phyloP scores from a whole-genome alignment of 1,140 invertebrate genomes.

The Tachypleus tridentatus region DNA sequence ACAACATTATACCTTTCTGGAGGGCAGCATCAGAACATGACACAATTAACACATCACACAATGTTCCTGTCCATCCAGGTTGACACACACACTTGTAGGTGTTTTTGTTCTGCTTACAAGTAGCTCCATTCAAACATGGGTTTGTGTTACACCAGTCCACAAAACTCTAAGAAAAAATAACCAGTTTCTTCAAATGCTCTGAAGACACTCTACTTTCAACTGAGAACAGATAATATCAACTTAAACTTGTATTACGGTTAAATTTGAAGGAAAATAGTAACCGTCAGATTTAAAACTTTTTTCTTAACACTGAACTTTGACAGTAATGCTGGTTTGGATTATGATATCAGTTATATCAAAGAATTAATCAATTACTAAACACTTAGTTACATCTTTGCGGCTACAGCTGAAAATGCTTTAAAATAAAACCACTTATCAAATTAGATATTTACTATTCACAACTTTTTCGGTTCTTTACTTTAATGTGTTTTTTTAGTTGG shows the following conservation, averaged over 20 bases:
- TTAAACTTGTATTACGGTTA: too few relatives aligned
- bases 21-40: conserved; percentile 76
- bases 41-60: conserved; percentile 89
- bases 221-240: too few relatives aligned
- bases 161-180: conserved; percentile 26
- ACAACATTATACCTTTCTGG: conserved; percentile 21
- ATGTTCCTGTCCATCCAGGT: conserved; percentile 81
- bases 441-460: too few relatives aligned
- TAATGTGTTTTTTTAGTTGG: background rate
- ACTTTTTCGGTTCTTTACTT: too few relatives aligned
- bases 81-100: conserved; percentile 73
- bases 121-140: conserved; percentile 75
- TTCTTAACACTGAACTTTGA: too few relatives aligned
- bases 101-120: conserved; percentile 66
- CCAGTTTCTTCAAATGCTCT: conserved; percentile 45
- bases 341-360: too few relatives aligned
- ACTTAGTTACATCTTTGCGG: too few relatives aligned
- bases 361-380: too few relatives aligned
- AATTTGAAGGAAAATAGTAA: too few relatives aligned
- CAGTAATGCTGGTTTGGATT: too few relatives aligned
- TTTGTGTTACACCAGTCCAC: conserved; percentile 21
- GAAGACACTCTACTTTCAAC: too few relatives aligned
- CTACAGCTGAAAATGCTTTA: conserved; percentile 48
- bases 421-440: conserved; percentile 35
- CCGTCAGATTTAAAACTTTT: too few relatives aligned